Evolutionary conservation across 2,888 invertebrate genomes (phyloP).

Genomic region (Xanthia togata): DNA sequence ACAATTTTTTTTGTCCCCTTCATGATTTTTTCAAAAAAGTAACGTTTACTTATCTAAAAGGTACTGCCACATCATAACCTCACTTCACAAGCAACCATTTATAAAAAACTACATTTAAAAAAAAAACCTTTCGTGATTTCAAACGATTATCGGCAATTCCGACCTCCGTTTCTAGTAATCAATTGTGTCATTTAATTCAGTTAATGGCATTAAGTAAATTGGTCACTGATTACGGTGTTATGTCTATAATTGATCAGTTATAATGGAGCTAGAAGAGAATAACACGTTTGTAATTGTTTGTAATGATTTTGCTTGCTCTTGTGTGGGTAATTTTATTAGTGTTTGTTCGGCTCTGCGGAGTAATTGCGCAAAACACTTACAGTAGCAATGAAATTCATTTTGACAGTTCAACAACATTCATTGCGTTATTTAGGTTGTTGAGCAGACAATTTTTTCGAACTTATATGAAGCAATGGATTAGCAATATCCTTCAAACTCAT

Average conservation of each 20-base stretch:
- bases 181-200: conserved; percentile 83
- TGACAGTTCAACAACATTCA: no score
- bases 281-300: conserved; percentile 59
- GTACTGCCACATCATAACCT: neutral
- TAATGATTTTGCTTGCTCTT: conserved; percentile 51
- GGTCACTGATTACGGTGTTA: conserved; percentile 83
- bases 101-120: conserved; percentile 7
- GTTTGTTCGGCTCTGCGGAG: conserved; percentile 1
- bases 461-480: no score
- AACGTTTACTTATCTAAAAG: neutral
- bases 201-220: conserved; percentile 87
- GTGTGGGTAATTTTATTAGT: conserved; percentile 31
- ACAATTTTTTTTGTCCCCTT: neutral
- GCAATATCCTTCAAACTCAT: no score
- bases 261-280: conserved; percentile 68
- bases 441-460: no score
- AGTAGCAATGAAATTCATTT: no score
- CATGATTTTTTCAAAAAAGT: neutral
- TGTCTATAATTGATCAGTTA: conserved; percentile 80
- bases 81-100: conserved; percentile 20
- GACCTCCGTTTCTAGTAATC: conserved; percentile 84
- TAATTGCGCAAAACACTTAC: no score
- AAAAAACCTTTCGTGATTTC: conserved; percentile 72
- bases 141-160: conserved; percentile 78
- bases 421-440: no score